Base-by-base conservation (phyloP, 2,888 invertebrate species). In the Fabriciana adippe region DNA sequence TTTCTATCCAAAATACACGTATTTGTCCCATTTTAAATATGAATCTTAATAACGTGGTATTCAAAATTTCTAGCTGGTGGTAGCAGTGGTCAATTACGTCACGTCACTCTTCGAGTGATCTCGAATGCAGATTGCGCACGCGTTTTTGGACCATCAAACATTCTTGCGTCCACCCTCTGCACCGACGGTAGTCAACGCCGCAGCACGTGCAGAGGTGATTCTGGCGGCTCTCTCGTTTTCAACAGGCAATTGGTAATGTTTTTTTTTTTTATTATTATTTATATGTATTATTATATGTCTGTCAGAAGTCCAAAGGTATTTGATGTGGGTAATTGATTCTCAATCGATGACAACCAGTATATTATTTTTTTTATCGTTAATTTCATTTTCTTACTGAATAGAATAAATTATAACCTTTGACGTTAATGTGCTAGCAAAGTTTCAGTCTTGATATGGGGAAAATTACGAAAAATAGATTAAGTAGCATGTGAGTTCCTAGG, bases 161-260 rank as follows among this genome's bases (percentile, higher is more conserved):
- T 93, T 15, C 76, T 79, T 4, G 70, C 67, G 0, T 77, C 77
- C 0, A 86, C 88, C 41, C 68, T 88, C 78, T 81, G 88, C 83
- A 79, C 82, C 72, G 78, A 82, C 77, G 81, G 81, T 64, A 72
- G 73, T 3, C 76, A 76, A 3, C 81, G 83, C 1, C 79, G 69
- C 60, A 84, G 87, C 50, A 84, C 87, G 2, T 93, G 93, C 78
- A 82, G 78, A 13, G 81, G 83, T 0, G 85, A 86, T 73, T 79
- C 81, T 15, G 86, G 86, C 0, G 86, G 84, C 16, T 79, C 82
- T 18, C 74, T 81, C 61, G 75, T 69, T 16, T 16, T 64, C n/a
- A 65, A 65, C 54, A 51, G 16, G 57, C 53, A 57, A 50, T 54
- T 67, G 67, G 67, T 67, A 16, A 16, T 15, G 11, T 8, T 51